Percentiles rank a stretch among this genome's conserved stretches.
These are phyloP conservation scores for Anaspis maculata DNA, from an alignment of 2,888 invertebrate species.

Conservation along the genomic window DNA sequence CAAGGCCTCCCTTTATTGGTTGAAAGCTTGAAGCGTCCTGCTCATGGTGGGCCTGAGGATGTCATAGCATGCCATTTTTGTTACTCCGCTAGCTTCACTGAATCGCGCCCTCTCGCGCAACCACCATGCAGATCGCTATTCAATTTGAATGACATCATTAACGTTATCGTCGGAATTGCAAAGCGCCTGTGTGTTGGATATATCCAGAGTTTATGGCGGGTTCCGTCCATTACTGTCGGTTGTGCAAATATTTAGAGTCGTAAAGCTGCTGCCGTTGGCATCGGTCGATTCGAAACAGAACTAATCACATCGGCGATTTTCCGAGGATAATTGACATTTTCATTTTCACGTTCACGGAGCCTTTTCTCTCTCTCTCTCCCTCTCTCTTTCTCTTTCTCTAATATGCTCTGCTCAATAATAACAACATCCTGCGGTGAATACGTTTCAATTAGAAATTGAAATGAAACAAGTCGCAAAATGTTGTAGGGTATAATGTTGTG, in stretches of 20 bases:
- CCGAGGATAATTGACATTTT: slow-evolving; percentile 1
- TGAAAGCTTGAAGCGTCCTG: too few relatives aligned
- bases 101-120: slow-evolving; percentile 4
- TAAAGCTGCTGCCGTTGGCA: slow-evolving; percentile 13
- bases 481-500: too few relatives aligned
- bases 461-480: too few relatives aligned
- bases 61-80: too few relatives aligned
- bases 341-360: slow-evolving; percentile 1
- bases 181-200: slow-evolving; percentile 17
- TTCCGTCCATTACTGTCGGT: slow-evolving; percentile 19
- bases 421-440: too few relatives aligned
- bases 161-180: slow-evolving; percentile 19
- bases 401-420: too few relatives aligned
- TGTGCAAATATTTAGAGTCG: slow-evolving; percentile 20
- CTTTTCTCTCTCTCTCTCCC: neutral
- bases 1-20: too few relatives aligned
- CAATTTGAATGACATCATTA: slow-evolving; percentile 20
- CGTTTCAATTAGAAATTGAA: too few relatives aligned
- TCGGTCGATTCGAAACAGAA: slow-evolving; percentile 13
- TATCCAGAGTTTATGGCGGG: slow-evolving; percentile 16
- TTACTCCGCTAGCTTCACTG: slow-evolving; percentile 8
- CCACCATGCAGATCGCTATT: slow-evolving; percentile 17
- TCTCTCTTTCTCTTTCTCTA: too few relatives aligned
- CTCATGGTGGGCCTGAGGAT: too few relatives aligned
- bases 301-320: slow-evolving; percentile 9